Conservation (phyloP, 2,113 vertebrate species). For the Gambusia affinis region DNA sequence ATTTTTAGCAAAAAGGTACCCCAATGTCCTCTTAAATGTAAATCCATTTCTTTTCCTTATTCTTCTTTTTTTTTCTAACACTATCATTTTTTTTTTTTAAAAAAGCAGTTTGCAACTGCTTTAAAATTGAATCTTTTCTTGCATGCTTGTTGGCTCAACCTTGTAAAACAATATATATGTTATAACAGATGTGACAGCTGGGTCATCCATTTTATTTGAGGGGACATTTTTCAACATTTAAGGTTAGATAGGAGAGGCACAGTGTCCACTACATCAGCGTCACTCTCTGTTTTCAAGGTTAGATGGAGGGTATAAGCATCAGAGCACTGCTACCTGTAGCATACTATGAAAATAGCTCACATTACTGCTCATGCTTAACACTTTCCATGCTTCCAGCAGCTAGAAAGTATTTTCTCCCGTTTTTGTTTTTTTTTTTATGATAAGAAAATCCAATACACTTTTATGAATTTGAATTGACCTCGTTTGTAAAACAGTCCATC, state of each 20-base stretch:
- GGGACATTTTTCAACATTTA: slow-evolving; percentile 79
- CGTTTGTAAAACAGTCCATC: background rate
- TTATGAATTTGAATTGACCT: background rate
- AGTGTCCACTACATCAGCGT: slow-evolving; percentile 70
- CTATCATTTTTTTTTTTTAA: slow-evolving; percentile 30
- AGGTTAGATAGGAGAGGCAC: slow-evolving; percentile 57
- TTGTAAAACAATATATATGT: slow-evolving; percentile 69
- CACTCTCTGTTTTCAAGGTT: slow-evolving; percentile 72
- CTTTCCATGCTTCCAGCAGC: background rate
- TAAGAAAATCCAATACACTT: background rate
- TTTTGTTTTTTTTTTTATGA: background rate
- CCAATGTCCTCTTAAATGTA: slow-evolving; percentile 60
- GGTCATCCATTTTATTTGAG: slow-evolving; percentile 71
- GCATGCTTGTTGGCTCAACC: slow-evolving; percentile 55
- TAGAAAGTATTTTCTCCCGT: background rate
- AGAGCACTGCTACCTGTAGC: slow-evolving; percentile 46
- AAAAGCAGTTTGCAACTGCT: slow-evolving; percentile 42
- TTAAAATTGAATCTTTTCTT: slow-evolving; percentile 55
- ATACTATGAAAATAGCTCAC: slow-evolving; percentile 6
- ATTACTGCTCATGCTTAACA: slow-evolving; percentile 5
- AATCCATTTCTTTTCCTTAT: slow-evolving; percentile 42
- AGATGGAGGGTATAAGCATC: slow-evolving; percentile 47
- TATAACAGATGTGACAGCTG: slow-evolving; percentile 32
- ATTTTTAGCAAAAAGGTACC: slow-evolving; percentile 47
- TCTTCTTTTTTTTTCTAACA: background rate